Evolutionary conservation across 2,888 invertebrate genomes (phyloP).

Genomic region (Morpho achilles): DNA sequence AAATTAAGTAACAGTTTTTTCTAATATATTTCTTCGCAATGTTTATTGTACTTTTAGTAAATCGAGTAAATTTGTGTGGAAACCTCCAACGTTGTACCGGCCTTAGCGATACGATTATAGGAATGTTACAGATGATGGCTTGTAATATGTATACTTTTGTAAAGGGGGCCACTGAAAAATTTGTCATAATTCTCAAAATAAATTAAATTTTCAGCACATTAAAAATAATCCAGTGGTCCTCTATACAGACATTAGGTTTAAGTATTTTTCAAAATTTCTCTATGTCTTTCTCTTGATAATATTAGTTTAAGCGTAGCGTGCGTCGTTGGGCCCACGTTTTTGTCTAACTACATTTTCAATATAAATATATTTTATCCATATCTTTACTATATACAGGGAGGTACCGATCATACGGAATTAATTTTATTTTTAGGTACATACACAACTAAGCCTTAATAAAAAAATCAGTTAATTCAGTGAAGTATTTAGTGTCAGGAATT

Average conservation of each 20-base stretch:
- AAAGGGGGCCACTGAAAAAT: conserved; percentile 43
- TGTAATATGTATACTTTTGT: conserved; percentile 57
- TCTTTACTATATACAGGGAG: conserved; percentile 38
- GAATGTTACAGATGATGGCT: conserved; percentile 59
- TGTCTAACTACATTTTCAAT: conserved; percentile 44
- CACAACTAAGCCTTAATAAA: too few relatives aligned
- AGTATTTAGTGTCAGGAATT: too few relatives aligned
- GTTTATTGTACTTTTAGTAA: too few relatives aligned
- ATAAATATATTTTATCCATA: conserved; percentile 50
- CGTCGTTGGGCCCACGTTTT: conserved; percentile 30
- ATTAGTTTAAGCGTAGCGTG: conserved; percentile 62
- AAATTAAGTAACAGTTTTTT: too few relatives aligned
- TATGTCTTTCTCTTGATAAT: conserved; percentile 67
- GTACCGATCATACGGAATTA: too few relatives aligned
- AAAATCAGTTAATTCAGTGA: too few relatives aligned
- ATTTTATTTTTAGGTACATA: too few relatives aligned
- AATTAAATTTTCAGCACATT: conserved; percentile 2
- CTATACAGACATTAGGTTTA: conserved; percentile 37
- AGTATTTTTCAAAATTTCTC: conserved; percentile 69
- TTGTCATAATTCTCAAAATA: conserved; percentile 1
- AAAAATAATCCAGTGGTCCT: conserved; percentile 15
- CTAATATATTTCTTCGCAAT: too few relatives aligned
- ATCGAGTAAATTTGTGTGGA: conserved; percentile 9
- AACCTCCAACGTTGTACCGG: conserved; percentile 55
- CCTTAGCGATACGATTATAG: conserved; percentile 69